These are phyloP conservation scores for Frankliniella intonsa DNA, from an alignment of 2,888 invertebrate species.

Conservation along the genomic window DNA sequence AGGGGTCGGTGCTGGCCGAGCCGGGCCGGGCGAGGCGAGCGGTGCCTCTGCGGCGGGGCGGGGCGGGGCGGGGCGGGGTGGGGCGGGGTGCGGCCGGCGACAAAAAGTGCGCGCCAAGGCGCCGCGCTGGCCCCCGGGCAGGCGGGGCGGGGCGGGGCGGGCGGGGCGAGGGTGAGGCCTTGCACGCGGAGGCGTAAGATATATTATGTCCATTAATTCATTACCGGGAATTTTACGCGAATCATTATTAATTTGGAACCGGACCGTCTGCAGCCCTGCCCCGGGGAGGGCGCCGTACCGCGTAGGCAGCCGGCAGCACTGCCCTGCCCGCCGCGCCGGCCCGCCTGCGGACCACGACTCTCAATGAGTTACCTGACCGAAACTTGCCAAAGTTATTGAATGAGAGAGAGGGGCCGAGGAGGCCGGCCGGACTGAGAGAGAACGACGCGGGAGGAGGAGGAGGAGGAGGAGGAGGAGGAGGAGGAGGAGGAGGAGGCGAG, in stretches of 20 bases:
- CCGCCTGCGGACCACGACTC: not conserved
- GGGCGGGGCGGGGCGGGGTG: not conserved
- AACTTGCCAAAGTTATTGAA: conserved; percentile 13
- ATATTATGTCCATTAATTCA: not conserved
- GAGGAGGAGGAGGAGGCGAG: not conserved
- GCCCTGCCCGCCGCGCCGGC: not conserved
- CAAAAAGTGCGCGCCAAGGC: too few species aligned
- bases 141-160: not conserved
- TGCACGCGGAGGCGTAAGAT: not conserved
- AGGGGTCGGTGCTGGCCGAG: not conserved
- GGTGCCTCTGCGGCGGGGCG: not conserved
- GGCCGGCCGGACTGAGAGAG: not conserved
- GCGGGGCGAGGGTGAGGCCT: not conserved
- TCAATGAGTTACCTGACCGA: conserved; percentile 16
- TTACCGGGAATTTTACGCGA: not conserved
- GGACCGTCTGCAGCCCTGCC: not conserved
- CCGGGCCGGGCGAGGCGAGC: not conserved
- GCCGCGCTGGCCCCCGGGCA: not conserved
- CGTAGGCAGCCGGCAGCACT: not conserved
- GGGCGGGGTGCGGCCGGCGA: not conserved
- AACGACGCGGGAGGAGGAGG: not conserved
- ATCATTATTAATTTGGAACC: conserved; percentile 1
- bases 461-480: not conserved
- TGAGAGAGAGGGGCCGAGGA: not conserved
- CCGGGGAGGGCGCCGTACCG: too few species aligned